These are phyloP conservation scores for Carcharodon carcharias DNA, from an alignment of 2,797 vertebrate species.

Conservation along the genomic window DNA sequence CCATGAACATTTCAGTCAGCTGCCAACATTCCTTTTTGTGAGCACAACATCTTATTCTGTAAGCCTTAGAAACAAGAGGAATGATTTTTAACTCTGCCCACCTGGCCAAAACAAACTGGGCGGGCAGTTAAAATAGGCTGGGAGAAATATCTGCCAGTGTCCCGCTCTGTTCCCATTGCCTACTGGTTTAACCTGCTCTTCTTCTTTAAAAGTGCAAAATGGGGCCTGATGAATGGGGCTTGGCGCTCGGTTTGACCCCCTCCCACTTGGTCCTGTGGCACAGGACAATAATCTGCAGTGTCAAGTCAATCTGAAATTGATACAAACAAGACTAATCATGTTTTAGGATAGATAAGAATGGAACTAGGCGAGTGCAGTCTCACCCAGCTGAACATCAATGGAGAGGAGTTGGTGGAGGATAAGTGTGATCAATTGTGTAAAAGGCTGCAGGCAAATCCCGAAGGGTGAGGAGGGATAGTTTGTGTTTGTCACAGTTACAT, in stretches of 20 bases:
- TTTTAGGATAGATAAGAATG: no score
- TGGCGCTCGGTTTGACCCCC: background rate
- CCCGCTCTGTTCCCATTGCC: background rate
- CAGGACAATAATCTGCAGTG: no score
- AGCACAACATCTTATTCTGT: background rate
- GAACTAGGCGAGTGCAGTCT: no score
- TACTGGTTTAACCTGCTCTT: background rate
- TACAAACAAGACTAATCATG: background rate
- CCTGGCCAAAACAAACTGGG: background rate
- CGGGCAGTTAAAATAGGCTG: background rate
- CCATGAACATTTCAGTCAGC: background rate
- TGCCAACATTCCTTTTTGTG: background rate
- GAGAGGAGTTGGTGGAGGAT: no score
- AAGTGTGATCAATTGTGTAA: no score
- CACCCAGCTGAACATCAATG: no score
- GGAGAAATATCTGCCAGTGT: background rate
- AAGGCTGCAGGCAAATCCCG: no score
- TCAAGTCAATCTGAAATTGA: no score
- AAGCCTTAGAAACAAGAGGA: background rate
- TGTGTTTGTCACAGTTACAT: no score
- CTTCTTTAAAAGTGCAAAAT: background rate
- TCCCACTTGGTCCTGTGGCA: background rate
- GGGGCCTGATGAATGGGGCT: background rate
- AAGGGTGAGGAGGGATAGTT: no score
- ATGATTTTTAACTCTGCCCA: background rate